Conservation (phyloP, 2,113 vertebrate genomes). For the Narcine bancroftii region DNA sequence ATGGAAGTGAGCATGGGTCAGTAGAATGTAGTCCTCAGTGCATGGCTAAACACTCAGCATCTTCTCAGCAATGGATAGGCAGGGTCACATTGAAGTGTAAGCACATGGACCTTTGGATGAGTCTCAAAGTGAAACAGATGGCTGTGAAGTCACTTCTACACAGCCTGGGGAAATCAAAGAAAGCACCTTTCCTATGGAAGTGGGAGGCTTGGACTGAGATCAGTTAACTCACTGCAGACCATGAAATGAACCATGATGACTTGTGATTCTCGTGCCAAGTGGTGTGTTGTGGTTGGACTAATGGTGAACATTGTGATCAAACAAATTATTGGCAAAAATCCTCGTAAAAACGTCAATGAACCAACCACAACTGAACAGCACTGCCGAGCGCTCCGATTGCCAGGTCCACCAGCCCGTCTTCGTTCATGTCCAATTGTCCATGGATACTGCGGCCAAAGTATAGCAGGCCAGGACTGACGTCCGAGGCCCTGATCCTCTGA, state of each 20-base stretch:
- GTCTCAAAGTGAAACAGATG: not conserved
- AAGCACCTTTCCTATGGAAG: not conserved
- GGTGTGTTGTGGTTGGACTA: not conserved
- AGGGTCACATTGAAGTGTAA: not conserved
- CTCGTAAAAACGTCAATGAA: constrained; percentile 37
- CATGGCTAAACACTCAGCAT: not conserved
- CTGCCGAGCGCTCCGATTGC: constrained; percentile 82
- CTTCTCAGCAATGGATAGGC: not conserved
- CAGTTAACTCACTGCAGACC: not conserved
- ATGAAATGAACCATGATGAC: not conserved
- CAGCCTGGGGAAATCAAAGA: not conserved
- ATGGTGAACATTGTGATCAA: not conserved
- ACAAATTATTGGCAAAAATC: not conserved
- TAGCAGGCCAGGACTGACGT: constrained; percentile 65
- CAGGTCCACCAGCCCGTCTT: constrained; percentile 79
- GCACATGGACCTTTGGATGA: not conserved
- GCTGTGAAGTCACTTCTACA: not conserved
- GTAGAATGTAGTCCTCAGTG: not conserved
- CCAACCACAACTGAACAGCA: constrained; percentile 82
- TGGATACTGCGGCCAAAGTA: constrained; percentile 94
- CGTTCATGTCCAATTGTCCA: constrained; percentile 82
- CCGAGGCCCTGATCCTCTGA: constrained; percentile 73
- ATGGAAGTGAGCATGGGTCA: too few relatives aligned
- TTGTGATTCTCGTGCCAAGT: too few relatives aligned
- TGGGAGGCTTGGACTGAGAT: not conserved